phyloP scores from a whole-genome alignment of 2,113 vertebrate genomes.

The Oxygymnocypris stewartii region DNA sequence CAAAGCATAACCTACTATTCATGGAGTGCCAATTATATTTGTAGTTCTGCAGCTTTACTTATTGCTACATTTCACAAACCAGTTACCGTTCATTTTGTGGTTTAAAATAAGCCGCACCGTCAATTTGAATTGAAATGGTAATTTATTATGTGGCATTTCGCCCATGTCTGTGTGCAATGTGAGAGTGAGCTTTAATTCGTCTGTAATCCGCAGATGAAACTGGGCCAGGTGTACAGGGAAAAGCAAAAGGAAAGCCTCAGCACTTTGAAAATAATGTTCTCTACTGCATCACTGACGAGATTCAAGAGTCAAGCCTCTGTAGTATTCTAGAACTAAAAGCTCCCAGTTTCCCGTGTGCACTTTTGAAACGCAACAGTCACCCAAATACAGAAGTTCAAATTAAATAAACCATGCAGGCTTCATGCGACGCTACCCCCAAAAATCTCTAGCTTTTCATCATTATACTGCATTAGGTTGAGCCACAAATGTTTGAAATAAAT shows the following conservation, averaged over 20 bases:
- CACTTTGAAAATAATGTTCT: slow-evolving; percentile 19
- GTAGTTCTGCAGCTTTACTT: background rate
- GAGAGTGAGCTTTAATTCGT: slow-evolving; percentile 47
- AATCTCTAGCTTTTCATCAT: background rate
- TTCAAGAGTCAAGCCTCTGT: background rate
- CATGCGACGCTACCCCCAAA: background rate
- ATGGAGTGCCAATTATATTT: background rate
- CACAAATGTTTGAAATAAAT: background rate
- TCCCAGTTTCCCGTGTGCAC: background rate
- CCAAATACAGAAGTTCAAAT: background rate
- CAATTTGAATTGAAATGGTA: slow-evolving; percentile 25
- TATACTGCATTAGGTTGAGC: background rate
- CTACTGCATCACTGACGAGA: background rate
- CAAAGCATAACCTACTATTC: background rate
- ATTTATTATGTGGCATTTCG: slow-evolving; percentile 44
- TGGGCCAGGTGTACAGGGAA: slow-evolving; percentile 58
- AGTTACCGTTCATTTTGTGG: background rate
- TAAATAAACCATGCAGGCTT: background rate
- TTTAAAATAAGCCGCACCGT: slow-evolving; percentile 25
- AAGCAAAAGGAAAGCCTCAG: slow-evolving; percentile 14
- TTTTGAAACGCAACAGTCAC: background rate
- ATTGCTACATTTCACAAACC: background rate
- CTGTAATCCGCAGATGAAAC: slow-evolving; percentile 46
- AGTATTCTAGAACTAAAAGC: background rate
- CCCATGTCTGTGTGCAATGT: slow-evolving; percentile 22